phyloP scores from a whole-genome alignment of 2,113 vertebrate species.

The Dipodomys spectabilis region DNA sequence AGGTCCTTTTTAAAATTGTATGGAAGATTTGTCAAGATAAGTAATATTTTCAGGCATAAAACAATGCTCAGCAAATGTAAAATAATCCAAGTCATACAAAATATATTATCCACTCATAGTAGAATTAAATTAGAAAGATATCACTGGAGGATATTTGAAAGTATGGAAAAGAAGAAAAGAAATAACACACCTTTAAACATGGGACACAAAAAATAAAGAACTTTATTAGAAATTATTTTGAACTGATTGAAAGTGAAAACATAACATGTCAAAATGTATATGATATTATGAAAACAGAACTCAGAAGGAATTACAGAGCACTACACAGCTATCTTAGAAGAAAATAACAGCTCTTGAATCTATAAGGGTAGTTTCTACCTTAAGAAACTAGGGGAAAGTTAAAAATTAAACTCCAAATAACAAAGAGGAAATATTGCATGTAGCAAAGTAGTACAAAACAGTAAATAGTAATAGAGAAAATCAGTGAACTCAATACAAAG shows the following conservation, averaged over 20 bases:
- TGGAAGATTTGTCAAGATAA: neutral
- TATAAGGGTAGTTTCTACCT: neutral
- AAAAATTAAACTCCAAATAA: neutral
- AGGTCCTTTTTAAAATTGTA: neutral
- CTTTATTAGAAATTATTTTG: neutral
- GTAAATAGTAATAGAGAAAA: neutral
- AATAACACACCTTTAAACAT: neutral
- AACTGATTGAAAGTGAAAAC: neutral
- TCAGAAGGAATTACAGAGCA: neutral
- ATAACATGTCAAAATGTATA: neutral
- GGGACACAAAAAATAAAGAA: neutral
- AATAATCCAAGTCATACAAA: neutral
- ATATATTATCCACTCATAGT: neutral
- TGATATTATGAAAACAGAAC: neutral
- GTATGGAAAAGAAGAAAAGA: neutral
- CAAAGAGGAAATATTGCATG: neutral
- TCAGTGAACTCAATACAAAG: neutral
- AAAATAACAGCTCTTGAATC: neutral
- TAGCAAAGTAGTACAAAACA: neutral
- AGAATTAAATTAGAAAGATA: neutral
- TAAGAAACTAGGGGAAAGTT: neutral
- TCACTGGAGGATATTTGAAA: neutral
- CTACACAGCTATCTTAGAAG: neutral
- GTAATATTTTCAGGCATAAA: neutral
- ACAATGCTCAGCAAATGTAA: neutral